Base-by-base conservation (phyloP, 2,888 invertebrate genomes). In the Torymus auratus region DNA sequence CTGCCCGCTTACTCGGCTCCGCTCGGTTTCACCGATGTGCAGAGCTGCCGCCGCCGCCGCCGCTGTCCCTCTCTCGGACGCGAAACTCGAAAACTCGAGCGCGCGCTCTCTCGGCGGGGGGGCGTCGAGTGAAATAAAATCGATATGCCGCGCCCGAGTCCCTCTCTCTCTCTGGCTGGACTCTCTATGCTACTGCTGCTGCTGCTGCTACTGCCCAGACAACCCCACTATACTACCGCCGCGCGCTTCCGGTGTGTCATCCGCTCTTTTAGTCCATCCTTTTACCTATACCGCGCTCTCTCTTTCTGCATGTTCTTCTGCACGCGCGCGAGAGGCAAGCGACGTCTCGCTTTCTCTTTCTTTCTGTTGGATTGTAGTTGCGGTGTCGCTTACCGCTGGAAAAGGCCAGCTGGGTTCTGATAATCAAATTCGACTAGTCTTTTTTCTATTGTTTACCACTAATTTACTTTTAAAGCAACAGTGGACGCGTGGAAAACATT, bases 51-150 rank as follows among this genome's bases (percentile, higher is more conserved):
- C 61, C 13, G 12, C 52, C 20, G 50, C 58, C 74, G n/a, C 52
- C n/a, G 41, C n/a, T 41, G 14, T 50, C 67, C 14, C 53, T 61
- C 61, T 61, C n/a, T 28, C 55, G 55, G 52, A 52, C 50, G 78
- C 83, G 85, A 83, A 85, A 85, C 85, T 85, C 83, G 82, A 83
- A 83, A 85, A 84, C 83, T 84, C 78, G 80, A 78, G 70, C 81
- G 41, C 41, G 41, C 41, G 41, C 41, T 41, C 41, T 41, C 41
- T 41, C 41, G 67, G 81, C 13, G 67, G 58, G 20, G 20, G 58
- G 14, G 55, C 3, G 28, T 52, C 83, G 84, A 86, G 87, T 85
- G 85, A 88, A 89, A 89, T 89, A 89, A 89, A 90, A 89, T 90
- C 89, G 87, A 90, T 89, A 87, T 86, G 86, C 86, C 85, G 87